Percentiles rank a stretch among this genome's conserved stretches.
Evolutionary conservation across 2,113 vertebrate genomes (phyloP).

Genomic region (Apeltes quadracus): DNA sequence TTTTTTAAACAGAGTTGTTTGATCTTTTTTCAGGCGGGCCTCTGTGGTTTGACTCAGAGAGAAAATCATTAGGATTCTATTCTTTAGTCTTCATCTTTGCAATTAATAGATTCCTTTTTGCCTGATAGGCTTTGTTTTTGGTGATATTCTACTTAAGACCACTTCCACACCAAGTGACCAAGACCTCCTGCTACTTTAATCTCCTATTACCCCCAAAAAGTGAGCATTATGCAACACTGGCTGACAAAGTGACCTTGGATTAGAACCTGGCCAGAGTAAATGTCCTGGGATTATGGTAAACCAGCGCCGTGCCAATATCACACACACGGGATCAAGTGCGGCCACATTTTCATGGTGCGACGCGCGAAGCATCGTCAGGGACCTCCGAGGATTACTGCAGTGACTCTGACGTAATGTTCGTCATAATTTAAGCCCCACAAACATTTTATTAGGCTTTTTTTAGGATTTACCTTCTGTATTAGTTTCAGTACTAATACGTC

Average conservation of each 20-base stretch:
- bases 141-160: not conserved
- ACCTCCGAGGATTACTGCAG: not conserved
- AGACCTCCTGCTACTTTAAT: constrained; percentile 12
- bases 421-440: not conserved
- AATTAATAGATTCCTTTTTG: constrained; percentile 17
- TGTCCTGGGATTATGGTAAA: constrained; percentile 62
- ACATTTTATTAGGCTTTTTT: not conserved
- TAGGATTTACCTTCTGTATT: not conserved
- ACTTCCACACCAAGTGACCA: constrained; percentile 1
- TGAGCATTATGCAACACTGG: constrained; percentile 48
- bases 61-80: constrained; percentile 42
- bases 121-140: constrained; percentile 3
- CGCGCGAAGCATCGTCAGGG: constrained; percentile 18
- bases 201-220: constrained; percentile 21
- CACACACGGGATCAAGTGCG: constrained; percentile 52
- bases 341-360: constrained; percentile 16
- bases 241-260: constrained; percentile 65
- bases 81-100: constrained; percentile 32
- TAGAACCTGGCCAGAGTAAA: constrained; percentile 53
- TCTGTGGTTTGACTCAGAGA: constrained; percentile 32
- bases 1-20: constrained; percentile 13
- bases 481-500: constrained; percentile 1
- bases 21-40: constrained; percentile 26
- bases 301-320: constrained; percentile 39
- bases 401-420: not conserved